Conservation (phyloP, 2,888 invertebrate species). For the Esperia sulphurella region DNA sequence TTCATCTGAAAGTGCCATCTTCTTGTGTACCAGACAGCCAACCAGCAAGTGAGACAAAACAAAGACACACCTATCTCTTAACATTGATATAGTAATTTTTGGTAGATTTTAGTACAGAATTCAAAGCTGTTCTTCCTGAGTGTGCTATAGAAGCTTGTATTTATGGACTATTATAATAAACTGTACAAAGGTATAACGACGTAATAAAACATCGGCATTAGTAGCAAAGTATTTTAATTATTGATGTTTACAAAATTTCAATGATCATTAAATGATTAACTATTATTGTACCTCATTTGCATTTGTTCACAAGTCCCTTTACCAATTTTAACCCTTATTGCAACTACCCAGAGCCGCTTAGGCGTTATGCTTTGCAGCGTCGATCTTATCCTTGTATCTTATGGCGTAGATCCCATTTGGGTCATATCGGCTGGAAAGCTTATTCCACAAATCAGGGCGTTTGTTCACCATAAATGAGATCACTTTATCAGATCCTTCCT, state of each 20-base stretch:
- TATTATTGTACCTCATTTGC: slow-evolving; percentile 5
- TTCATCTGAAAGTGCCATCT: too few relatives aligned
- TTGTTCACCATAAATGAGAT: slow-evolving; percentile 83
- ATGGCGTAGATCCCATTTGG: slow-evolving; percentile 82
- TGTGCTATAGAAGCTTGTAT: too few relatives aligned
- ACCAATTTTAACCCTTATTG: not conserved
- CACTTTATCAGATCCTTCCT: slow-evolving; percentile 80
- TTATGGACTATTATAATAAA: too few relatives aligned
- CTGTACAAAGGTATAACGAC: too few relatives aligned
- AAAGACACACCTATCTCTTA: too few relatives aligned
- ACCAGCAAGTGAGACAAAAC: too few relatives aligned
- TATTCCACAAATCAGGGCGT: slow-evolving; percentile 83
- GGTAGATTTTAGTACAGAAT: too few relatives aligned
- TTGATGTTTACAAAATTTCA: not conserved
- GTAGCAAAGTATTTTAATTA: not conserved
- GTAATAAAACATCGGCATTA: not conserved
- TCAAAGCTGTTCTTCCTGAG: too few relatives aligned
- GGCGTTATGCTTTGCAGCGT: slow-evolving; percentile 35
- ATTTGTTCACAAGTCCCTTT: not conserved
- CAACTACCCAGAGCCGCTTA: not conserved
- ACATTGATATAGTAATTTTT: too few relatives aligned
- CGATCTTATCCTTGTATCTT: slow-evolving; percentile 79
- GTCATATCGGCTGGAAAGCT: slow-evolving; percentile 84
- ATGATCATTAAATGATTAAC: slow-evolving; percentile 5
- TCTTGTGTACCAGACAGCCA: too few relatives aligned